phyloP scores from a whole-genome alignment of 2,888 invertebrate genomes.

The Mythimna ferrago region DNA sequence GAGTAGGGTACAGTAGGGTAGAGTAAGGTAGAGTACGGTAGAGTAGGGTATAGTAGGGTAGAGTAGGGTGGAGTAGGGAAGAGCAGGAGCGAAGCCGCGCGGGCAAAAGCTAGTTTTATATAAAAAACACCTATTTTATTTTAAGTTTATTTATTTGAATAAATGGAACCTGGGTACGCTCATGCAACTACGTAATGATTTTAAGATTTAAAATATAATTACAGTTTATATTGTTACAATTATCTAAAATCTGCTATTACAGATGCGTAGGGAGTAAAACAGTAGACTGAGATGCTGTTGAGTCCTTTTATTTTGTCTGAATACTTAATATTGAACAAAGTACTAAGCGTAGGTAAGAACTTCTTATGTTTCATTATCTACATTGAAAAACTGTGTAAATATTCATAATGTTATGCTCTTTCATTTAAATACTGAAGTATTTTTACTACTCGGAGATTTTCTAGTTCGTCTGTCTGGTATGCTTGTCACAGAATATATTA shows the following conservation, averaged over 20 bases:
- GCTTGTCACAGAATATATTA: not conserved
- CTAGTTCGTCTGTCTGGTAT: not conserved
- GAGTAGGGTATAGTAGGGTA: no score
- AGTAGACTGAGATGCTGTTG: not conserved
- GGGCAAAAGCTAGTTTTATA: no score
- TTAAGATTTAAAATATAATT: no score
- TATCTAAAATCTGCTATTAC: not conserved
- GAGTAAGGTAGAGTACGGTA: no score
- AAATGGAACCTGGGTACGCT: no score
- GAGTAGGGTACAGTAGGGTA: no score
- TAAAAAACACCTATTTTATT: no score
- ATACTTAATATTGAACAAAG: not conserved
- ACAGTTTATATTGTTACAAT: no score
- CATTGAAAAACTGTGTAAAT: constrained; percentile 10
- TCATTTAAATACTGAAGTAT: not conserved
- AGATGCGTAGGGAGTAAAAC: not conserved
- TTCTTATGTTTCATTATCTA: not conserved
- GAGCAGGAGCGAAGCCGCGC: no score
- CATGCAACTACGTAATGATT: no score
- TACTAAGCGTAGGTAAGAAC: not conserved
- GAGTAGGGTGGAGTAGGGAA: no score
- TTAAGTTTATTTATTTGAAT: no score
- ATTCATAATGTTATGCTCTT: not conserved
- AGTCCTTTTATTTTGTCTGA: not conserved
- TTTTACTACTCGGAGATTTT: not conserved